A percentile compares a stretch with the other conserved stretches of the same genome.
These are phyloP conservation scores for Pachypeltis micranthus DNA, from an alignment of 1,140 invertebrate species.

Conservation along the genomic window DNA sequence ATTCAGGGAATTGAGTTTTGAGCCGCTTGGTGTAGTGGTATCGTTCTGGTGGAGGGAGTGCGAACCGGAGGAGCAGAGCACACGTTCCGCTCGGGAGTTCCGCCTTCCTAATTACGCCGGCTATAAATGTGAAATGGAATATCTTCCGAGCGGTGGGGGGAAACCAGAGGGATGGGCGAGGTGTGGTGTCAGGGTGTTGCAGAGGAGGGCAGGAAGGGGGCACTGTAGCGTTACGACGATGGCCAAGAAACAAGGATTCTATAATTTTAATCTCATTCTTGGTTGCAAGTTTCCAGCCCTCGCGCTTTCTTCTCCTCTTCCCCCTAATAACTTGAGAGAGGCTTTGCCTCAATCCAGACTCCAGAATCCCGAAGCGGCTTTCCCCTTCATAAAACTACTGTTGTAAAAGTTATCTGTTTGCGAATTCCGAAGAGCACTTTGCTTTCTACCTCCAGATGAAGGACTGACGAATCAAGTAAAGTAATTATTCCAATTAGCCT, in stretches of 20 bases:
- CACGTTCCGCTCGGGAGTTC: background rate
- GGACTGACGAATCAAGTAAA: constrained; percentile 3
- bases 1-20: constrained; percentile 1
- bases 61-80: background rate
- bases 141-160: background rate
- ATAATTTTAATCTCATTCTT: constrained; percentile 8
- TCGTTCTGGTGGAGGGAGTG: background rate
- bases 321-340: constrained; percentile 1
- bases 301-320: background rate
- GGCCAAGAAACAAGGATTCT: constrained; percentile 7
- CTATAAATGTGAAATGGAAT: constrained; percentile 2
- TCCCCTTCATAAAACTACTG: constrained; percentile 5
- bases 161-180: no score
- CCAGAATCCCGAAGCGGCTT: no score
- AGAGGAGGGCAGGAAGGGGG: background rate
- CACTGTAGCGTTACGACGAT: background rate
- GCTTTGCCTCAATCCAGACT: background rate
- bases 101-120: background rate
- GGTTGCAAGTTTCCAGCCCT: background rate
- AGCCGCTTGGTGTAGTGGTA: background rate
- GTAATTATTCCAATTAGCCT: background rate
- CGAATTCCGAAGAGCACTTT: constrained; percentile 8
- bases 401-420: constrained; percentile 1
- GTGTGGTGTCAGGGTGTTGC: no score
- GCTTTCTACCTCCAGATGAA: background rate